Evolutionary conservation across 2,113 vertebrate genomes (phyloP), one percentile per base, ranked within the genome.

Genomic region (Aviceda subcristata): DNA sequence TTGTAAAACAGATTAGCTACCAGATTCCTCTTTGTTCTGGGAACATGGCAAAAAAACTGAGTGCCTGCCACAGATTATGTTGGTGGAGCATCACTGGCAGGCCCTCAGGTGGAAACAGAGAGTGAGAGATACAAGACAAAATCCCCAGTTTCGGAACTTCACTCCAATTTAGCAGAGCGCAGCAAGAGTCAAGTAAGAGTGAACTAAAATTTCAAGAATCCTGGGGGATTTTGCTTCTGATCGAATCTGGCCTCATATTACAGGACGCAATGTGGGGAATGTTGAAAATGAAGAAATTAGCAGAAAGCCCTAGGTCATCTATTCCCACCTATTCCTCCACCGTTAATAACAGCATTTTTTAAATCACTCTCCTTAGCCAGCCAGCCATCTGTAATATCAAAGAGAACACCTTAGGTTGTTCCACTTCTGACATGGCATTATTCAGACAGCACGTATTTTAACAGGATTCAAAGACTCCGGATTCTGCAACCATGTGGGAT

Each of bases 61-160:
- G 88, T 55, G 62, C 41, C 55, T 77, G 87, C 45, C 76, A 67
- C 32, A 26, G 62, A 30, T 38, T 34, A 7, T 22, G 30, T 53
- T 0, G 0, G 53, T 0, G 0, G 62, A 88, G 24, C 36, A 59
- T 22, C 81, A 23, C 75, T 30, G 46, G 16, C 26, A 32, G 59
- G 46, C n/a, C 53, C 55, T 87, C 38, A 15, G 9, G 59, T 38
- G 50, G 67, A 43, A 81, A n/a, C 14, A 74, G 41, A 55, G 45
- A 55, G 46, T 68, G 66, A 69, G 38, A 83, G 26, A 30, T 7
- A 74, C 7, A 36, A 46, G 50, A 59, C 27, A 53, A 63, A 79
- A 69, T 75, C 21, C 55, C 20, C 1, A 1, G 5, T 14, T 78
- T 71, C 51, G 45, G 51, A 76, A 66, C 51, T 81, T 66, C 32